Conservation (phyloP, 2,888 invertebrate genomes). For the Lasioglossum villosulum region DNA sequence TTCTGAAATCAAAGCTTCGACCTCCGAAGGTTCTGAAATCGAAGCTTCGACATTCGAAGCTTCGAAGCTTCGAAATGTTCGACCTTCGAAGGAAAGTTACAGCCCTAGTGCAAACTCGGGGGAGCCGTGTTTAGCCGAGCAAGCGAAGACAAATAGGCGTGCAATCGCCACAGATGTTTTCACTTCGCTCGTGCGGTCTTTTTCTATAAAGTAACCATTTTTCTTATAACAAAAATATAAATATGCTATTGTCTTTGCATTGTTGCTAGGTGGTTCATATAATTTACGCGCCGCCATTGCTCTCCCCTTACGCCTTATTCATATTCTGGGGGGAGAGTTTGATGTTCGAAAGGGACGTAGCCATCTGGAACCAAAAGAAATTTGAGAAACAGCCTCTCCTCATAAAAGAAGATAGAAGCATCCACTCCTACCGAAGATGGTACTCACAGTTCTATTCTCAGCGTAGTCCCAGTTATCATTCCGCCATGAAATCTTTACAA, state of each 20-base stretch:
- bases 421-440: conserved; percentile 92
- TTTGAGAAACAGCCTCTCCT: conserved; percentile 90
- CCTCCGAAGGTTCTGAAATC: too few species aligned
- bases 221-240: background rate
- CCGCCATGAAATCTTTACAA: conserved; percentile 76
- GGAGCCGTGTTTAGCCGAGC: too few species aligned
- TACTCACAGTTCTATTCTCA: conserved; percentile 94
- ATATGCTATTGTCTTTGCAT: background rate
- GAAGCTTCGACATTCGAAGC: too few species aligned
- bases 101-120: too few species aligned
- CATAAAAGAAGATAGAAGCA: conserved; percentile 90
- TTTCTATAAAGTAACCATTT: background rate
- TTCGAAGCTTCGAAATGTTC: too few species aligned
- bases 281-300: conserved; percentile 88
- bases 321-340: conserved; percentile 89
- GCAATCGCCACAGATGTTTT: too few species aligned
- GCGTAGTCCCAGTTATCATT: conserved; percentile 87
- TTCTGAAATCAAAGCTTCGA: too few species aligned
- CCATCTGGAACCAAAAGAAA: conserved; percentile 94
- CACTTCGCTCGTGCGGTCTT: too few species aligned
- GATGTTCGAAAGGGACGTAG: conserved; percentile 93
- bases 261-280: conserved; percentile 88
- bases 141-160: too few species aligned
- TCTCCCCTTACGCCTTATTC: conserved; percentile 88
- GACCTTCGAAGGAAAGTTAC: too few species aligned